Evolutionary conservation across 2,113 vertebrate genomes (phyloP).

Genomic region (Nymphicus hollandicus): DNA sequence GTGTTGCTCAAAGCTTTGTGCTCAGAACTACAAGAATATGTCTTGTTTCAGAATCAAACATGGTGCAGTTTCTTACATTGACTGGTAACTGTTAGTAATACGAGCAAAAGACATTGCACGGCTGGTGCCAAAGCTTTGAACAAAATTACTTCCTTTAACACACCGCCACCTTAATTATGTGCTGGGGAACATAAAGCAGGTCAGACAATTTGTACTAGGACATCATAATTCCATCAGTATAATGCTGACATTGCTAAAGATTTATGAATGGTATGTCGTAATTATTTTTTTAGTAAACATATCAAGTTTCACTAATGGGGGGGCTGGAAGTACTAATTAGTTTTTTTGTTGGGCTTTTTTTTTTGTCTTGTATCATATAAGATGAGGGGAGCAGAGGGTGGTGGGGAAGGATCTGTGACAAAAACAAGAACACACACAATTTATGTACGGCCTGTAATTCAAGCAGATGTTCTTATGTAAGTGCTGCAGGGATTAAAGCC

Average conservation of each 20-base stretch:
- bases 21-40: constrained; percentile 12
- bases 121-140: constrained; percentile 89
- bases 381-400: constrained; percentile 67
- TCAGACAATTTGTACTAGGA: constrained; percentile 91
- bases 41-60: constrained; percentile 68
- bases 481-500: constrained; percentile 80
- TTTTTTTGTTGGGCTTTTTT: neutral
- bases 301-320: constrained; percentile 85
- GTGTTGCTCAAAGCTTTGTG: neutral
- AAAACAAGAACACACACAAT: constrained; percentile 83
- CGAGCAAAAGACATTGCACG: constrained; percentile 80
- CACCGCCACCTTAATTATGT: constrained; percentile 90
- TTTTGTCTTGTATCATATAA: constrained; percentile 72
- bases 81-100: constrained; percentile 82
- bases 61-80: constrained; percentile 70
- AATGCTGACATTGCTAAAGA: constrained; percentile 87
- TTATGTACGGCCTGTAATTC: constrained; percentile 86
- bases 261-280: constrained; percentile 90
- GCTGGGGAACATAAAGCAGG: constrained; percentile 90
- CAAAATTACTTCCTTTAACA: constrained; percentile 93
- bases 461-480: constrained; percentile 84
- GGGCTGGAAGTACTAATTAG: constrained; percentile 92
- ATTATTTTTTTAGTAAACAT: constrained; percentile 85
- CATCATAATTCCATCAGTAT: constrained; percentile 93
- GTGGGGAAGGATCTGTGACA: constrained; percentile 76